Base-by-base conservation (phyloP, 1,140 invertebrate species). In the Chironomus striatipennis region DNA sequence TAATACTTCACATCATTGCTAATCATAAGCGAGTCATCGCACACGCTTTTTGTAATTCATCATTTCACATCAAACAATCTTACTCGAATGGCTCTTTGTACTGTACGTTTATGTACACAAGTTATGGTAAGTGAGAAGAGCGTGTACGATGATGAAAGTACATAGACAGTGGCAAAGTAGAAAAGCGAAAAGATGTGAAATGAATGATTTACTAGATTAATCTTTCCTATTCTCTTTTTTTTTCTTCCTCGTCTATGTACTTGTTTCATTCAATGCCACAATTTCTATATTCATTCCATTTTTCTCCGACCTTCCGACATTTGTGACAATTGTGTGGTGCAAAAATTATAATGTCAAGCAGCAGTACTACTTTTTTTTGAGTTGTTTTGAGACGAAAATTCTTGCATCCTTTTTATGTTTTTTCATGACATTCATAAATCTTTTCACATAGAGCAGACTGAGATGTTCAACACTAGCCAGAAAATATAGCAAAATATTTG, bases 201-300 rank as follows among this genome's bases (percentile, higher is more conserved):
- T 57, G 47, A 57, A 57, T 57, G 47, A 57, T 57, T 57, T 57
- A 57, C 47, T 57, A 57, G 47, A 57, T 57, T 57, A 57, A 57
- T 57, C 47, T 57, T 57, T 12, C 47, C n/a, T 34, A 34, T n/a
- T 47, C 43, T 47, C 7, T 47, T 10, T 7, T 10, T 43, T 10
- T 43, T 10, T 43, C 42, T 47, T n/a, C 0, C n/a, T 57, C 47
- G 47, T 57, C 47, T n/a, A 34, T 34, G 24, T 34, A 34, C 24
- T 34, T 34, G 47, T 15, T 57, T 57, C n/a, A 57, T 12, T 57
- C 12, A 57, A 57, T 57, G 47, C n/a, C 47, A 57, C 47, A 57
- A 34, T 34, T 34, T 34, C 24, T 34, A 34, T 34, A 34, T 34
- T 34, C 12, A 57, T 57, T 57, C 47, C n/a, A n/a, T 57, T 15